These are phyloP conservation scores for Bombus confusus DNA, from an alignment of 1,140 invertebrate genomes.

Conservation along the genomic window DNA sequence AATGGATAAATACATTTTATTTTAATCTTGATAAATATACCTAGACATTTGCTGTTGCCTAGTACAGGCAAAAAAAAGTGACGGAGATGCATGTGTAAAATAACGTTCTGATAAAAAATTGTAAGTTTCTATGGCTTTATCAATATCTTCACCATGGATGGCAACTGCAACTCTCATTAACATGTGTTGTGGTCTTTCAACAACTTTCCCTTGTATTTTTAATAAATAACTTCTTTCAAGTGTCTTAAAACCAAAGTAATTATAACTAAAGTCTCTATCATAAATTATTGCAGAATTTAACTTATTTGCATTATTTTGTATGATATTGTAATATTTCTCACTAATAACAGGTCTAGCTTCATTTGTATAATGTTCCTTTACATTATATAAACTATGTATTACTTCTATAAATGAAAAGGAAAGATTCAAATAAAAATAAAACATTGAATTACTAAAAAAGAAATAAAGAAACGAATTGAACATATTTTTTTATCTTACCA, in stretches of 20 bases:
- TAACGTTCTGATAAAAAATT: constrained; percentile 97
- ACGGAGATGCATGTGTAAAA: constrained; percentile 99
- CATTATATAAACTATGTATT: constrained; percentile 92
- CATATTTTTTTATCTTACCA: constrained; percentile 83
- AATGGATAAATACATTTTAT: constrained; percentile 2
- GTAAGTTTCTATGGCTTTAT: constrained; percentile 97
- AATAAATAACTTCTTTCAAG: constrained; percentile 97
- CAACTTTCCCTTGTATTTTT: constrained; percentile 96
- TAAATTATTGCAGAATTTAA: constrained; percentile 99
- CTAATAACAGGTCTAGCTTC: constrained; percentile 92
- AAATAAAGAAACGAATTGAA: constrained; percentile 2
- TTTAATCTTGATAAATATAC: constrained; percentile 68
- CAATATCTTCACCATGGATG: constrained; percentile 97
- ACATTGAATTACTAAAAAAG: constrained; percentile 11
- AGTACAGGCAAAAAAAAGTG: constrained; percentile 97
- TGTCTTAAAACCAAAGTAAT: constrained; percentile 99
- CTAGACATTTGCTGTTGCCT: constrained; percentile 95
- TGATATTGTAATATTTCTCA: constrained; percentile 91
- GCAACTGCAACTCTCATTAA: constrained; percentile 98
- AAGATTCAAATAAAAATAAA: constrained; percentile 13
- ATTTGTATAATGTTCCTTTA: constrained; percentile 89
- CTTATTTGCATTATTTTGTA: constrained; percentile 93
- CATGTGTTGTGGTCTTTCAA: constrained; percentile 99
- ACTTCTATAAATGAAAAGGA: constrained; percentile 87
- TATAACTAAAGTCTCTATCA: constrained; percentile 98